These are phyloP conservation scores for Blastomussa wellsi DNA, from an alignment of 92 coral and sea anemone species.

Conservation along the genomic window DNA sequence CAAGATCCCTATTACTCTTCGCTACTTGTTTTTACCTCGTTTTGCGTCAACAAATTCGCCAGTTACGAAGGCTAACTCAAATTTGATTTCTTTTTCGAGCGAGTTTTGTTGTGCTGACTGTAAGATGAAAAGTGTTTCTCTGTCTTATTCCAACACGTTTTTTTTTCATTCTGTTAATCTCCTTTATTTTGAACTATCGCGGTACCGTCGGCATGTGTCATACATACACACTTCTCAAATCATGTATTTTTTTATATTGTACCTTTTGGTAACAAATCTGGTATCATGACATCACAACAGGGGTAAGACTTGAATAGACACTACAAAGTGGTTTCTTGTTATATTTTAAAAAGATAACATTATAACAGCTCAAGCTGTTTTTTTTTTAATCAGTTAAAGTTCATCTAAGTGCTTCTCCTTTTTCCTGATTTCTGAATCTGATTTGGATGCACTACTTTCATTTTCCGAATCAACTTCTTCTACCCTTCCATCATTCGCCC, in stretches of 20 bases:
- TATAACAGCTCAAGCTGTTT: background rate
- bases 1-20: too few species aligned
- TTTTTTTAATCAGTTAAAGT: background rate
- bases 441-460: constrained; percentile 16
- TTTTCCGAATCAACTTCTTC: constrained; percentile 1
- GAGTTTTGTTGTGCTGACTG: background rate
- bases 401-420: constrained; percentile 9
- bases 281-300: background rate
- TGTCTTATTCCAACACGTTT: too few species aligned
- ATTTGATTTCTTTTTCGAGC: too few species aligned
- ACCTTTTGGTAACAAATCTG: background rate
- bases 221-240: too few species aligned
- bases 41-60: too few species aligned
- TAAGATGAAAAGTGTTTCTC: background rate
- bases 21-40: too few species aligned
- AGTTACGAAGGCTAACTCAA: too few species aligned
- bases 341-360: background rate
- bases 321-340: too few species aligned
- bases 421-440: constrained; percentile 1
- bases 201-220: too few species aligned
- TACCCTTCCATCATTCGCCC: background rate
- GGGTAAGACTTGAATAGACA: too few species aligned
- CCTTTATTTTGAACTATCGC: background rate
- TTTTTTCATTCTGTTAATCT: background rate
- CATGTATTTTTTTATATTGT: too few species aligned